Evolutionary conservation across 2,797 vertebrate genomes (phyloP).

Genomic region (Pygocentrus nattereri): DNA sequence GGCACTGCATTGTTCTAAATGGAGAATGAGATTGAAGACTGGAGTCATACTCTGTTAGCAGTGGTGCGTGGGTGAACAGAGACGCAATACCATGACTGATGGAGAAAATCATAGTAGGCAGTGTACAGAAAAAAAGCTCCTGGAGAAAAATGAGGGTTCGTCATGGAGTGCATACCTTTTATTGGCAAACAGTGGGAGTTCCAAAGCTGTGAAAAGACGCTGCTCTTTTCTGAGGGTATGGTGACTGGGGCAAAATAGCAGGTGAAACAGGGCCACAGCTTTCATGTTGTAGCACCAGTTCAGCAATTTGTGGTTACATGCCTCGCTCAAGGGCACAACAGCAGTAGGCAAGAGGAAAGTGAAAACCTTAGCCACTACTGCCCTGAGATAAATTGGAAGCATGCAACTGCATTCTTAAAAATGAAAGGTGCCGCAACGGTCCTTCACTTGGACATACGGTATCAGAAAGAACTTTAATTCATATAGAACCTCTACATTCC

Average conservation of each 20-base stretch:
- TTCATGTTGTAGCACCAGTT: conserved; percentile 20
- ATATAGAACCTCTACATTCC: no score
- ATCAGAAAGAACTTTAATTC: no score
- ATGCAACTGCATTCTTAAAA: no score
- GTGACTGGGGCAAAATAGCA: conserved; percentile 9
- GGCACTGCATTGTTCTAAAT: conserved; percentile 34
- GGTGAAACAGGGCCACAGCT: conserved; percentile 14
- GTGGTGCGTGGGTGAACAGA: conserved; percentile 27
- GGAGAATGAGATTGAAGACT: conserved; percentile 34
- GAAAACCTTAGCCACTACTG: conserved; percentile 26
- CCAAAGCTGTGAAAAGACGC: not conserved
- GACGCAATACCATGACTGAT: conserved; percentile 36
- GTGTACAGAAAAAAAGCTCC: not conserved
- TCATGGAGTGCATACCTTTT: conserved; percentile 15
- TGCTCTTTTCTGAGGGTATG: not conserved
- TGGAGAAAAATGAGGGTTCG: not conserved
- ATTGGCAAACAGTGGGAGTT: conserved; percentile 17
- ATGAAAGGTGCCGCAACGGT: no score
- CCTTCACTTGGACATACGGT: no score
- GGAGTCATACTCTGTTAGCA: conserved; percentile 19
- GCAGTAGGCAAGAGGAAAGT: conserved; percentile 29
- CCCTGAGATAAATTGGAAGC: no score
- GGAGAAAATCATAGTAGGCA: conserved; percentile 28
- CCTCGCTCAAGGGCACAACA: conserved; percentile 38
- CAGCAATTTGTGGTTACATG: conserved; percentile 27